Evolutionary conservation across 2,113 vertebrate species (phyloP), one percentile per base, ranked within the genome.

Genomic region (Dipodomys ordii): DNA sequence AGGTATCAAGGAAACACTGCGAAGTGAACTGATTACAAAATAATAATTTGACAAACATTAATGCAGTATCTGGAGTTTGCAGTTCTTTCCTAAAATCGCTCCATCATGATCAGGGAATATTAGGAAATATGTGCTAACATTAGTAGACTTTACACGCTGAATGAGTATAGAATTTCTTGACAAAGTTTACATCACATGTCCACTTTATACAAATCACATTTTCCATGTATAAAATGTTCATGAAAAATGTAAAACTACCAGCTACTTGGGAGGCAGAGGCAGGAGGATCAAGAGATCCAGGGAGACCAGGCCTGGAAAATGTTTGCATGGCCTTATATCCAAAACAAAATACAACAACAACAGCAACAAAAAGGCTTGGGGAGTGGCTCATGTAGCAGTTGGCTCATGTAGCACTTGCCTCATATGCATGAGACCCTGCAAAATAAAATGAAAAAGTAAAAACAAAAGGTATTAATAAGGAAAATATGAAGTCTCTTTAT

Each of bases 131-230:
- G 3, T 79, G 53, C 46, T 81, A 20, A 69, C 69, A 2, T 76
- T n/a, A 89, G 19, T 46, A 35, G 23, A 92, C 19, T 81, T 84
- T 94, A 8, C 32, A 81, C 20, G 53, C 53, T 57, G 53, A 57
- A 76, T 46, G 27, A 0, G 73, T 13, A 83, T 1, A 27, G 1
- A 8, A 39, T 28, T 72, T 83, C 32, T 13, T 28, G 28, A 25
- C 4, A 87, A 90, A 82, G 64, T 82, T 67, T 20, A 85, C 19
- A 67, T 28, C 88, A 88, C 67, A 87, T 87, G 20, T 46, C 15
- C 13, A 49, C 23, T 39, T 62, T 65, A 83, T 22, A 30, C 73
- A n/a, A 23, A 71, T 49, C 13, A 85, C n/a, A 82, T 25, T 64
- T 2, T 90, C 49, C 25, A 79, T 39, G 15, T 57, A 19, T 64